Evolutionary conservation across 2,888 invertebrate genomes (phyloP).

Genomic region (Laspeyria flexula): DNA sequence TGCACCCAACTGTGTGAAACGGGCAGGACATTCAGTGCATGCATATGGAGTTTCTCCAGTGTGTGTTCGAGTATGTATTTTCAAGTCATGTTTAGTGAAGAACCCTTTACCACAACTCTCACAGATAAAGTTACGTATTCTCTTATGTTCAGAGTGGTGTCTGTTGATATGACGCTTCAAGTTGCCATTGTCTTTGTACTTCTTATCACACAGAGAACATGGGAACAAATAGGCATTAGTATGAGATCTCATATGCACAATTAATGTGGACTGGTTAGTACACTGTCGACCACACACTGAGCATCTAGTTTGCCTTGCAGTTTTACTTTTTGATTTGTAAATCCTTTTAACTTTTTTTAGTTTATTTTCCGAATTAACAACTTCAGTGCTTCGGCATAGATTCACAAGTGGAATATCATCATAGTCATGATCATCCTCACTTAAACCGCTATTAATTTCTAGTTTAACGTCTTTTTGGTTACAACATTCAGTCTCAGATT

Average conservation of each 20-base stretch:
- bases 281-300: slow-evolving; percentile 58
- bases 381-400: slow-evolving; percentile 11
- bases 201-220: slow-evolving; percentile 66
- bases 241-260: slow-evolving; percentile 67
- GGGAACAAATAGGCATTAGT: slow-evolving; percentile 60
- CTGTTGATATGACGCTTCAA: slow-evolving; percentile 65
- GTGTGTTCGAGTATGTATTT: slow-evolving; percentile 69
- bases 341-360: slow-evolving; percentile 21
- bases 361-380: too few species aligned
- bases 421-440: slow-evolving; percentile 34
- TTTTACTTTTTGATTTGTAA: slow-evolving; percentile 42
- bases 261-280: slow-evolving; percentile 56
- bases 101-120: slow-evolving; percentile 76
- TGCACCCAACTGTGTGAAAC: slow-evolving; percentile 67
- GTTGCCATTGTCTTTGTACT: slow-evolving; percentile 63
- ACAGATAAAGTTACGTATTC: slow-evolving; percentile 66
- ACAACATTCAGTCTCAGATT: slow-evolving; percentile 39
- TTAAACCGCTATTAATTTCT: slow-evolving; percentile 46
- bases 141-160: slow-evolving; percentile 53
- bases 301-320: slow-evolving; percentile 45
- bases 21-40: slow-evolving; percentile 62
- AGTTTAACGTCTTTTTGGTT: slow-evolving; percentile 55
- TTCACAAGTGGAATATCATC: slow-evolving; percentile 33
- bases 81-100: slow-evolving; percentile 63
- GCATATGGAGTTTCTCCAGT: slow-evolving; percentile 75